Conservation (phyloP, 2,113 vertebrate genomes). For the Ploceus nigricollis region DNA sequence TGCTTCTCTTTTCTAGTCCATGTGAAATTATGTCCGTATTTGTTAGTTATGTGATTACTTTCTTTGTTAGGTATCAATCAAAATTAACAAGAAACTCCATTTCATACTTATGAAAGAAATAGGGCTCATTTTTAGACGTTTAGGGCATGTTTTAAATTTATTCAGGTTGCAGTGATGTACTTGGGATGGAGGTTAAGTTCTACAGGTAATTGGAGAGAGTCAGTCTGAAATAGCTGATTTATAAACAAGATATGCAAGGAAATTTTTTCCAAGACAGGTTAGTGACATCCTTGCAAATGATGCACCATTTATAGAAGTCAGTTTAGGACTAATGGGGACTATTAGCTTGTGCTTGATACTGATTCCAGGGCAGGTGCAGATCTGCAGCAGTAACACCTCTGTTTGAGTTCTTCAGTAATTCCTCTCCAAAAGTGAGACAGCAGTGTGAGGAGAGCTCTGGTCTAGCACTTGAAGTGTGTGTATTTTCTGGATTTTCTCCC, state of each 20-base stretch:
- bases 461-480: neutral
- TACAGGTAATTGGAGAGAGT: neutral
- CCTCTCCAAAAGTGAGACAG: neutral
- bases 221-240: neutral
- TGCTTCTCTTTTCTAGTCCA: neutral
- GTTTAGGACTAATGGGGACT: neutral
- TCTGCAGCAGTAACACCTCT: neutral
- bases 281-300: neutral
- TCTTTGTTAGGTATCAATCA: neutral
- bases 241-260: neutral
- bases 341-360: neutral
- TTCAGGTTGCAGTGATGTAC: neutral
- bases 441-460: neutral
- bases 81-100: neutral
- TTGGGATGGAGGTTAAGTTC: neutral
- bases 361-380: accelerated
- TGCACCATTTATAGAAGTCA: neutral
- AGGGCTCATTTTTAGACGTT: neutral
- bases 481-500: neutral
- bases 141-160: neutral
- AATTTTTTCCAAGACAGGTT: neutral
- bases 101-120: neutral
- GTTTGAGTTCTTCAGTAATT: neutral
- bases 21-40: neutral
- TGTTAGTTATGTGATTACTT: neutral